Evolutionary conservation across 2,888 invertebrate species (phyloP).

Genomic region (Oscheius myriophilus): DNA sequence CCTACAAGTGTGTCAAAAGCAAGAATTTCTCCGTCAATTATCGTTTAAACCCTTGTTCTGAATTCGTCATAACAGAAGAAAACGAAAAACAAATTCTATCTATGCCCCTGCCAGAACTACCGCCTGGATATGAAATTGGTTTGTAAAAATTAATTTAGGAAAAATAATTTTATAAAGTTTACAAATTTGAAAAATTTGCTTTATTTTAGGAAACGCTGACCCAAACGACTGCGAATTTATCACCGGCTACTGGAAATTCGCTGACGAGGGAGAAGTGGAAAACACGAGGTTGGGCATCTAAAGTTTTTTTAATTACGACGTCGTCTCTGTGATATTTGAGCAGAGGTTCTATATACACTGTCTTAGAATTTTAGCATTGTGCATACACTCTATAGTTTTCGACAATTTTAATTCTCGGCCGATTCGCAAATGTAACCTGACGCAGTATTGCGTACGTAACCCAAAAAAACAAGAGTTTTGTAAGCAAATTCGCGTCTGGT

Average conservation of each 20-base stretch:
- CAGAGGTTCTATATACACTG: no score
- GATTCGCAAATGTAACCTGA: no score
- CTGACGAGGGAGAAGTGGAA: conserved; percentile 8
- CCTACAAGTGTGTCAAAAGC: neutral
- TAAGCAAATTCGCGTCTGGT: no score
- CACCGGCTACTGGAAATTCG: conserved; percentile 2
- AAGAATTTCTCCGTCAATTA: neutral
- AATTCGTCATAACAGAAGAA: conserved; percentile 8
- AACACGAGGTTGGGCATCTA: conserved; percentile 7
- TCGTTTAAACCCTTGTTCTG: neutral
- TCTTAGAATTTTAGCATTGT: no score
- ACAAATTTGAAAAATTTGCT: no score
- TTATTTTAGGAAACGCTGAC: neutral
- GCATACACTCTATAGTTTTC: no score
- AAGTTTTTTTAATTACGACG: neutral
- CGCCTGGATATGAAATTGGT: conserved; percentile 11
- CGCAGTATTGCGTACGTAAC: no score
- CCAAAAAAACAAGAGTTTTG: no score
- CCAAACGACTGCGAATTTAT: conserved; percentile 3
- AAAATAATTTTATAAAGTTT: no score
- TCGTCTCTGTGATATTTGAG: no score
- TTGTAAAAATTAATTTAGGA: neutral
- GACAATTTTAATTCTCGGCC: no score
- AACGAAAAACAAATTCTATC: conserved; percentile 5
- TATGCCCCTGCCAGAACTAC: neutral